phyloP scores from a whole-genome alignment of 2,888 invertebrate genomes.

The Oscheius sp. region DNA sequence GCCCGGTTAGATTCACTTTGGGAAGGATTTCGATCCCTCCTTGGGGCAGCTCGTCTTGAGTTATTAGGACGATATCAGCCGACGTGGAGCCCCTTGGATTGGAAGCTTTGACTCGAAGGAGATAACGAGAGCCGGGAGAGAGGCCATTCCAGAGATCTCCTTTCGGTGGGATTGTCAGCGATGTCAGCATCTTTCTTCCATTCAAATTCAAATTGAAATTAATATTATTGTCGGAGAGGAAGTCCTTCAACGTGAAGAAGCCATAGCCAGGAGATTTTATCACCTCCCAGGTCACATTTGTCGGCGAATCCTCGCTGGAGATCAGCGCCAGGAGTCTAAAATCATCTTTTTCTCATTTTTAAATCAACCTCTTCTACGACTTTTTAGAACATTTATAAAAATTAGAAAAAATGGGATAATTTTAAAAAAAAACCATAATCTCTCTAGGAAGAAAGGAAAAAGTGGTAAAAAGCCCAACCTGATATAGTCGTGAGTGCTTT shows the following conservation, averaged over 20 bases:
- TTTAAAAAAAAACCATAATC: too few species aligned
- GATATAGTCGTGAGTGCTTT: constrained; percentile 28
- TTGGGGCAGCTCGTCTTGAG: constrained; percentile 1
- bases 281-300: constrained; percentile 13
- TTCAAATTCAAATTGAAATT: neutral
- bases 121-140: constrained; percentile 1
- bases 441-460: neutral
- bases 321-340: constrained; percentile 3
- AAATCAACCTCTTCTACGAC: too few species aligned
- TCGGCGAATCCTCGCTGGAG: constrained; percentile 18
- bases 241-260: constrained; percentile 6
- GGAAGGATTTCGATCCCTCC: constrained; percentile 12
- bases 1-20: neutral
- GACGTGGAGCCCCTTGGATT: constrained; percentile 3
- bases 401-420: too few species aligned
- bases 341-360: too few species aligned
- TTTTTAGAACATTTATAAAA: too few species aligned
- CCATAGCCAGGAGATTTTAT: neutral
- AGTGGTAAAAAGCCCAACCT: neutral
- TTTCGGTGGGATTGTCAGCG: constrained; percentile 47
- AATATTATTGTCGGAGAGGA: neutral
- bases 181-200: constrained; percentile 36
- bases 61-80: constrained; percentile 8
- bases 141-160: constrained; percentile 14
- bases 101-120: constrained; percentile 1